phyloP scores from a whole-genome alignment of 2,797 vertebrate species.

The Antrozous pallidus region DNA sequence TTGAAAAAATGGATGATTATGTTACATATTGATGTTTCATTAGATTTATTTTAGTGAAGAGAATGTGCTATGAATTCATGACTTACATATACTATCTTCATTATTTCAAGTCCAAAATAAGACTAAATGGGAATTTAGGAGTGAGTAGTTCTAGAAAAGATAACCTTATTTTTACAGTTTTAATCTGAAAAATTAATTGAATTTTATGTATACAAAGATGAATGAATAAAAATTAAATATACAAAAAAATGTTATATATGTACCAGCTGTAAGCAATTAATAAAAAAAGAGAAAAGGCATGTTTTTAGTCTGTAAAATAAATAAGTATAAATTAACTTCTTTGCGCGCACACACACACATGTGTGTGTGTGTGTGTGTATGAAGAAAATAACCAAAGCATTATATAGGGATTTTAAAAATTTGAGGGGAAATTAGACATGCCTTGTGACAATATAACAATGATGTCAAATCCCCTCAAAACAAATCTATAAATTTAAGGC shows the following conservation, averaged over 20 bases:
- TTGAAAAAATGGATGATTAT: neutral
- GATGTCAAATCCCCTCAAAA: neutral
- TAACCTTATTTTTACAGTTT: neutral
- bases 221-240: constrained; percentile 27
- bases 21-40: neutral
- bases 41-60: neutral
- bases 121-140: neutral
- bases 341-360: neutral
- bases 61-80: neutral
- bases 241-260: neutral
- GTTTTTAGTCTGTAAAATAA: neutral
- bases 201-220: neutral
- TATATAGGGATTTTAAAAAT: neutral
- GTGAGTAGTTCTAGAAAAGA: neutral
- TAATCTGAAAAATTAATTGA: neutral
- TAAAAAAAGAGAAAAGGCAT: neutral
- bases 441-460: neutral
- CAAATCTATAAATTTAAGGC: constrained; percentile 13
- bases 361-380: neutral
- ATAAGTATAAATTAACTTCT: neutral
- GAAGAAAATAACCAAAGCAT: neutral
- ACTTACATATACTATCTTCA: neutral
- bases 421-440: neutral
- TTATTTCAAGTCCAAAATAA: neutral
- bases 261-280: neutral